Evolutionary conservation across 2,797 vertebrate species (phyloP).

Genomic region (Pteropus rufus): DNA sequence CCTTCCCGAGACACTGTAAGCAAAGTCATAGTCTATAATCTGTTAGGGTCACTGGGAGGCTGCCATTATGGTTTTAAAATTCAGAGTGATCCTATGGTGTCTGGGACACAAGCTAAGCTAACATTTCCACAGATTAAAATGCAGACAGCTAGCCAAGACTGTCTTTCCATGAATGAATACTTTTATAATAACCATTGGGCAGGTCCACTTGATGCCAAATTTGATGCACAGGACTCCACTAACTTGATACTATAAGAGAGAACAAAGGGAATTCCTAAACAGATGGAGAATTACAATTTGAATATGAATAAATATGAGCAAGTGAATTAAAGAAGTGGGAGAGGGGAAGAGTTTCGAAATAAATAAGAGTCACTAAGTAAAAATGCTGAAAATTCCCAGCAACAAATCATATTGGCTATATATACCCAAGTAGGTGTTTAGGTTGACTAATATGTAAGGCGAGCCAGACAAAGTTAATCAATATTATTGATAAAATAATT

Average conservation of each 20-base stretch:
- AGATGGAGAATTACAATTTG: background rate
- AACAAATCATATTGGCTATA: background rate
- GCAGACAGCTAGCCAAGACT: background rate
- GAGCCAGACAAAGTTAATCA: background rate
- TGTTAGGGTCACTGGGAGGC: background rate
- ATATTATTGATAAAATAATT: slow-evolving; percentile 38
- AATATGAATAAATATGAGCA: background rate
- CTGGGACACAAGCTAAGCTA: background rate
- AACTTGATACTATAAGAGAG: background rate
- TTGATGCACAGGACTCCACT: background rate
- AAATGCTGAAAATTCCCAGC: background rate
- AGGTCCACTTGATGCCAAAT: background rate
- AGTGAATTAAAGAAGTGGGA: background rate
- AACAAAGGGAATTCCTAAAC: background rate
- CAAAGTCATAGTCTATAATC: background rate
- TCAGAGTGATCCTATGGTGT: background rate
- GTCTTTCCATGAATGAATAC: background rate
- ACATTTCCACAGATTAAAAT: background rate
- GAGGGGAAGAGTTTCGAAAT: background rate
- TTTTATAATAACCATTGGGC: background rate
- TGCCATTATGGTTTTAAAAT: background rate
- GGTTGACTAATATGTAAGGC: background rate
- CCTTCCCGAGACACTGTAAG: background rate
- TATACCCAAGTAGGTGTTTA: background rate
- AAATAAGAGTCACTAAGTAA: background rate